A percentile compares a stretch with the other conserved stretches of the same genome.
These are phyloP conservation scores for Acanthopagrus latus DNA, from an alignment of 2,797 vertebrate genomes.

Conservation along the genomic window DNA sequence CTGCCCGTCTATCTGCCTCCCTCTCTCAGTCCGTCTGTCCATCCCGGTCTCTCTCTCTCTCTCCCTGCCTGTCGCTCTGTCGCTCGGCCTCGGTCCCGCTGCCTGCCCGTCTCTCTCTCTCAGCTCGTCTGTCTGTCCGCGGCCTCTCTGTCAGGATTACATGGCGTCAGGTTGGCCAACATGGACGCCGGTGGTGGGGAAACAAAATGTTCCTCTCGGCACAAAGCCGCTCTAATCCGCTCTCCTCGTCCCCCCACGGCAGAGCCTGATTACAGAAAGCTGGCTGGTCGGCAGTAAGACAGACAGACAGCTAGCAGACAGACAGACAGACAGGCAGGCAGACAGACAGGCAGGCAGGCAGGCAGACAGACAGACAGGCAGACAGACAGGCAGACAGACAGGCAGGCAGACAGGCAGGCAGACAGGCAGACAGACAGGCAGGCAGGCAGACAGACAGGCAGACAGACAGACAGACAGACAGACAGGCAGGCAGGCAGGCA, in stretches of 20 bases:
- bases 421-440: too few relatives aligned
- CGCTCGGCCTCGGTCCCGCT: not conserved
- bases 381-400: too few relatives aligned
- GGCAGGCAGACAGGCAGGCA: too few relatives aligned
- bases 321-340: too few relatives aligned
- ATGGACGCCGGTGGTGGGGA: conserved; percentile 76
- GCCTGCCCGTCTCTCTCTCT: conserved; percentile 1
- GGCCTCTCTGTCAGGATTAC: conserved; percentile 74
- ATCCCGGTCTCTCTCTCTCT: not conserved
- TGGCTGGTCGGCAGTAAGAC: conserved; percentile 41
- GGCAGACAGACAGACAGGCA: too few relatives aligned
- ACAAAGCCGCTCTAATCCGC: conserved; percentile 80
- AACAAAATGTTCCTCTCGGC: conserved; percentile 83
- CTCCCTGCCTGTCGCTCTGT: conserved; percentile 14
- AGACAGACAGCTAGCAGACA: conserved; percentile 3
- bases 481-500: conserved; percentile 17
- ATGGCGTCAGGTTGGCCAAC: conserved; percentile 80
- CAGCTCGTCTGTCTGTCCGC: not conserved
- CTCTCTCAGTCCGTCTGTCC: conserved; percentile 36
- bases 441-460: too few relatives aligned
- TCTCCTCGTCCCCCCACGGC: conserved; percentile 59
- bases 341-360: too few relatives aligned
- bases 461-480: too few relatives aligned
- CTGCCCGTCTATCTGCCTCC: conserved; percentile 16
- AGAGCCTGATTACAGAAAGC: conserved; percentile 75